Evolutionary conservation across 2,888 invertebrate species (phyloP), one percentile per base, ranked within the genome.

Genomic region (Pseudococcus longispinus): DNA sequence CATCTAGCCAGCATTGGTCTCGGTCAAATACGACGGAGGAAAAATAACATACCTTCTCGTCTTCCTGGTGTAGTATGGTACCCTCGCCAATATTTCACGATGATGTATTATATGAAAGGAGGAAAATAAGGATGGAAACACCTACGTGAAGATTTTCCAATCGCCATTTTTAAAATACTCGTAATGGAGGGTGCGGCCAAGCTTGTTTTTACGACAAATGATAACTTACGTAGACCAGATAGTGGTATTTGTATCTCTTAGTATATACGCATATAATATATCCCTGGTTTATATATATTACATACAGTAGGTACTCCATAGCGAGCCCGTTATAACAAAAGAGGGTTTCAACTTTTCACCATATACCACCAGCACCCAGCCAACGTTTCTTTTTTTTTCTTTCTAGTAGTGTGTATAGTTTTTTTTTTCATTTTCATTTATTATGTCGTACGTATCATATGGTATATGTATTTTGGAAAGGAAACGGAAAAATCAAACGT

Each of bases 401-500:
- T 60, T 60, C 60, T 60, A 23, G 3, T 13, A 23, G 23, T 23
- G 29, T 37, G 3, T 26, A 2, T 23, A 0, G 0, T 65, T 65
- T 65, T 65, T 70, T 70, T 70, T 70, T 70, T 29, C 18, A 29
- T 29, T 29, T 70, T 18, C 70, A 70, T 70, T 70, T 70, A 70
- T 70, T 29, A 29, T 70, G 29, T 70, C 70, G 70, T 70, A 29
- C 8, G 29, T 70, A 70, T 29, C 29, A 70, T 70, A 70, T 70
- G 70, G 70, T 70, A 70, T 70, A 29, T 70, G 70, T 70, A 70
- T 70, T 70, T 70, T 70, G 29, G 29, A 70, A 70, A 70, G 77
- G 42, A 80, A 80, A 80, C 37, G 37, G 77, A 42, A 80, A 80
- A 80, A 80, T 80, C 77, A 80, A 80, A 80, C 42, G 77, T 37